A percentile compares a stretch with the other conserved stretches of the same genome.
phyloP scores from a whole-genome alignment of 2,888 invertebrate genomes.

The Parnassius smintheus region DNA sequence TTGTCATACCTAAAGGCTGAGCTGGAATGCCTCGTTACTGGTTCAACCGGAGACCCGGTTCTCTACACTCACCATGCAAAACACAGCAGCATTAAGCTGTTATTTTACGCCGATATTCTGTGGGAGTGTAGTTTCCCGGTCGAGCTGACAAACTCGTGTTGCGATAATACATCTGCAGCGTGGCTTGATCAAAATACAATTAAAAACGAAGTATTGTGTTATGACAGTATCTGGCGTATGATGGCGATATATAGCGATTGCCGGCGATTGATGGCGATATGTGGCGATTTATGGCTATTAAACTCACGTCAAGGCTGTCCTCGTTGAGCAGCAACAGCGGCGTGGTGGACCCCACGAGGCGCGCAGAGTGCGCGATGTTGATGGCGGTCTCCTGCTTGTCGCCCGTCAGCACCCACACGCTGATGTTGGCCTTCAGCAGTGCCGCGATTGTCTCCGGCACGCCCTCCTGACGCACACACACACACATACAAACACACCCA shows the following conservation, averaged over 20 bases:
- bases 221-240: neutral
- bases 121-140: too few species aligned
- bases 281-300: neutral
- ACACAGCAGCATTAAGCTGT: too few species aligned
- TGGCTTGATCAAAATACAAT: too few species aligned
- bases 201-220: neutral
- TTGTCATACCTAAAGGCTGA: too few species aligned
- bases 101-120: too few species aligned
- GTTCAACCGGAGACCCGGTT: too few species aligned
- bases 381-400: slow-evolving; percentile 99
- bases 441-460: slow-evolving; percentile 98
- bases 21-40: too few species aligned
- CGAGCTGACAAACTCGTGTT: too few species aligned
- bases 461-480: slow-evolving; percentile 73
- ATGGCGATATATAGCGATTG: neutral
- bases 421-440: slow-evolving; percentile 95
- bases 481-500: too few species aligned
- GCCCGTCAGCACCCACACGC: slow-evolving; percentile 98
- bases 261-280: neutral
- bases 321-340: slow-evolving; percentile 94
- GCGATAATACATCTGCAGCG: too few species aligned
- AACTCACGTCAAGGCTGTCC: slow-evolving; percentile 93
- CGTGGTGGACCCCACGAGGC: slow-evolving; percentile 91
- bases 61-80: too few species aligned
- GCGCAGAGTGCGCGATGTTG: slow-evolving; percentile 98